phyloP scores from a whole-genome alignment of 2,888 invertebrate species.

The Drosophila paucipuncta region DNA sequence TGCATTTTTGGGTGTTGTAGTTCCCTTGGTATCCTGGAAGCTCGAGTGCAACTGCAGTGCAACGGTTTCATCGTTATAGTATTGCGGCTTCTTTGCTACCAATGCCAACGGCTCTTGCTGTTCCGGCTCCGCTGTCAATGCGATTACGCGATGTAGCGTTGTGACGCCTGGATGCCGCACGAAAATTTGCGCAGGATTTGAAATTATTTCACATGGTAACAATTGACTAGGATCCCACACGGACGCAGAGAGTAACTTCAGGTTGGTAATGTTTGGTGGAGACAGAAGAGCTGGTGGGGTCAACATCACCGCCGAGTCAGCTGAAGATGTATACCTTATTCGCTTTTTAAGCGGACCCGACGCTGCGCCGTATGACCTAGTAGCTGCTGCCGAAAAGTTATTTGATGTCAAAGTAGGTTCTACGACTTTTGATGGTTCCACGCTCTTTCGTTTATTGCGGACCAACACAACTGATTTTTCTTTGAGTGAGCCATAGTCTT shows the following conservation, averaged over 20 bases:
- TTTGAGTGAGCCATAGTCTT: conserved; percentile 88
- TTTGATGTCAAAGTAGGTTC: conserved; percentile 34
- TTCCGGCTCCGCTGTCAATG: conserved; percentile 61
- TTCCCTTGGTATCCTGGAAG: conserved; percentile 22
- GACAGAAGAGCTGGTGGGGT: conserved; percentile 86
- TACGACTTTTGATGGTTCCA: conserved; percentile 88
- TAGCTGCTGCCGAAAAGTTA: background rate
- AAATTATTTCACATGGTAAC: conserved; percentile 85
- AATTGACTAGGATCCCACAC: conserved; percentile 88
- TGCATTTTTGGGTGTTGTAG: conserved; percentile 17
- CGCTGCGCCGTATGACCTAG: conserved; percentile 28
- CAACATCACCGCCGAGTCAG: conserved; percentile 77
- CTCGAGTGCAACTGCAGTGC: conserved; percentile 22
- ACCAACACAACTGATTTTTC: conserved; percentile 86
- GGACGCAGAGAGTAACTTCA: conserved; percentile 68
- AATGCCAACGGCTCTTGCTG: conserved; percentile 89
- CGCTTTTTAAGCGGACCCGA: conserved; percentile 90
- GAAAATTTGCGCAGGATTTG: conserved; percentile 85
- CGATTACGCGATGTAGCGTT: conserved; percentile 82
- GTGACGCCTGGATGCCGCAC: conserved; percentile 85
- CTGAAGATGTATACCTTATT: conserved; percentile 86
- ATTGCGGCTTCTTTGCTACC: conserved; percentile 86
- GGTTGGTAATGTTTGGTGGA: conserved; percentile 68
- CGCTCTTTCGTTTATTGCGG: conserved; percentile 89
- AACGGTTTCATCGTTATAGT: conserved; percentile 5